Evolutionary conservation across 2,113 vertebrate species (phyloP), one percentile per base, ranked within the genome.

Genomic region (Proteles cristata): DNA sequence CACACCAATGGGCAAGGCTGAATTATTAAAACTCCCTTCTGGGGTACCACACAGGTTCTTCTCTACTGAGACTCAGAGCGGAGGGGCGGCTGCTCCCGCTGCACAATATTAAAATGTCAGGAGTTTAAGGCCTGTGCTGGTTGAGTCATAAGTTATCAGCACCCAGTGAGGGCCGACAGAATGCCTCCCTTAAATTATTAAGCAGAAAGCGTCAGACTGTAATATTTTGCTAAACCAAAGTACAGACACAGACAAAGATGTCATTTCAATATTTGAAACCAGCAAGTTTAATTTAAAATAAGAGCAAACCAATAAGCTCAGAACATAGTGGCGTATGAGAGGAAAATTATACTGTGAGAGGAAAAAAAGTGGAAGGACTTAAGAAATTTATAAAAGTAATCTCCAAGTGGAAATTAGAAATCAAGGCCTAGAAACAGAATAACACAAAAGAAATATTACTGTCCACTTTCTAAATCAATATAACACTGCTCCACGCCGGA

Each of bases 401-500:
- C 99, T 99, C 99, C 99, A 99, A 99, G 99, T 99, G 99, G 99
- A 99, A 99, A 99, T 99, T 99, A 99, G 99, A 99, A 99, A 99
- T 99, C 99, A 99, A 99, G 99, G 99, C 99, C 99, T 98, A 99
- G 99, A 99, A 99, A 99, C 98, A 99, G 99, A 99, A 99, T 99
- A 99, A 99, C 99, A 99, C 99, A 99, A 99, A 99, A 99, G 99
- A 99, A 99, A 99, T 99, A 99, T 99, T 99, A 99, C 99, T 99
- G 99, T 99, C 99, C 99, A 99, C 99, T 99, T 99, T 99, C 99
- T 99, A 99, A 99, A 99, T 99, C 99, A 99, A 99, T 99, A 99
- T 99, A 99, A 99, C 99, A 99, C 99, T 96, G 99, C 99, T 99
- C 99, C 99, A 99, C 99, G 99, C 99, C 98, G 99, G 99, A 99